These are phyloP conservation scores for Cheilosia urbana DNA, from an alignment of 2,888 invertebrate species.

Conservation along the genomic window DNA sequence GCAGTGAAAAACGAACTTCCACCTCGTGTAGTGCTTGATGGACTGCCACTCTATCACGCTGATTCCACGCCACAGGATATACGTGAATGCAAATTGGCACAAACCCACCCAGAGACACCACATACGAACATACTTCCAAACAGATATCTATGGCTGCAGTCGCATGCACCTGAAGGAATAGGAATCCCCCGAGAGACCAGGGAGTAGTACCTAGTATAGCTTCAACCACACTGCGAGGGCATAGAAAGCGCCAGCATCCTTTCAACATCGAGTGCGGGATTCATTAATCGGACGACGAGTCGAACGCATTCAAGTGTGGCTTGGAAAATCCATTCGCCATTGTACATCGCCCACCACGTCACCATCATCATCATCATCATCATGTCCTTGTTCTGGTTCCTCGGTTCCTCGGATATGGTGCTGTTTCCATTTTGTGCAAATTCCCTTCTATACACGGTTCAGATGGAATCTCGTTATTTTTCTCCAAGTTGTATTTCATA, in stretches of 20 bases:
- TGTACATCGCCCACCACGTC: conserved; percentile 20
- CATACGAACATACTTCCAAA: neutral
- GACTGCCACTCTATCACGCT: conserved; percentile 73
- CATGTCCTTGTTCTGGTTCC: conserved; percentile 70
- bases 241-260: conserved; percentile 39
- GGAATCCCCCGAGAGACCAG: conserved; percentile 47
- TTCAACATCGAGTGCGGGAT: conserved; percentile 57
- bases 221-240: conserved; percentile 36
- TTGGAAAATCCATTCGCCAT: conserved; percentile 67
- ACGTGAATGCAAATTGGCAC: conserved; percentile 73
- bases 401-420: conserved; percentile 36
- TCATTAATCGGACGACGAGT: conserved; percentile 73
- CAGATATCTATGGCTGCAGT: neutral
- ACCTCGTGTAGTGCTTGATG: conserved; percentile 60
- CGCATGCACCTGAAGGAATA: conserved; percentile 56
- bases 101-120: conserved; percentile 45
- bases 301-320: conserved; percentile 68
- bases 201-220: conserved; percentile 10
- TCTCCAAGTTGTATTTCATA: conserved; percentile 56
- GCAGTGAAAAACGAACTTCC: conserved; percentile 65
- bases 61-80: conserved; percentile 71
- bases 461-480: conserved; percentile 48
- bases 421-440: conserved; percentile 64
- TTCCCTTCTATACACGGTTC: conserved; percentile 50
- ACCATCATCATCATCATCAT: conserved; percentile 33